phyloP scores from a whole-genome alignment of 2,113 vertebrate genomes.

The Varanus salvator region DNA sequence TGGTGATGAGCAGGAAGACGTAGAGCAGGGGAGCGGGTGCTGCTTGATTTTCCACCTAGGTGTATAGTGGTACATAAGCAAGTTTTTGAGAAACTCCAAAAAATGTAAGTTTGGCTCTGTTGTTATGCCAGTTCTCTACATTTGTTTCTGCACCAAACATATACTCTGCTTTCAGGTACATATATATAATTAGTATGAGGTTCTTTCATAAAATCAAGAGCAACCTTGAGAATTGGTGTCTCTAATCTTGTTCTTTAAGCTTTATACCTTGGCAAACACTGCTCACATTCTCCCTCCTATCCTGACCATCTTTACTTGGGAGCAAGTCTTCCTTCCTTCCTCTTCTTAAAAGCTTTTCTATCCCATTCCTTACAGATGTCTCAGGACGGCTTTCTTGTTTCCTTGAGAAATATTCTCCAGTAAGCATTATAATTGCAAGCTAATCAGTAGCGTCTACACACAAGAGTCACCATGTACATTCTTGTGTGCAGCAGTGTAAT shows the following conservation, averaged over 20 bases:
- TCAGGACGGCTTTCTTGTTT: background rate
- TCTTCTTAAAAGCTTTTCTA: too few species aligned
- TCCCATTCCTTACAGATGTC: too few species aligned
- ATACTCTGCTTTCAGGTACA: background rate
- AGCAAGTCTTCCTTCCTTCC: background rate
- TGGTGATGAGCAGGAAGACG: background rate
- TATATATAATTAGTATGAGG: background rate
- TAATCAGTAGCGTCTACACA: background rate
- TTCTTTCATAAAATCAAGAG: fast-evolving
- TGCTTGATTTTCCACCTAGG: background rate
- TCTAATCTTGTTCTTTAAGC: background rate
- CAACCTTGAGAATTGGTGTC: background rate
- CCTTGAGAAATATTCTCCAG: background rate
- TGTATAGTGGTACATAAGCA: fast-evolving
- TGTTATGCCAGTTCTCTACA: background rate
- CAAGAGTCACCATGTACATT: too few species aligned
- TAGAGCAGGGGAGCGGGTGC: too few species aligned
- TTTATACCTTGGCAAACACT: fast-evolving
- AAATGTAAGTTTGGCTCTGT: background rate
- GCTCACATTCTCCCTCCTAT: background rate
- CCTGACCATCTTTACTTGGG: background rate
- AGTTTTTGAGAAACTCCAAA: fast-evolving
- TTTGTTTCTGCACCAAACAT: fast-evolving
- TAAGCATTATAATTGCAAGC: background rate
- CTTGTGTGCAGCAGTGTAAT: background rate